These are phyloP conservation scores for Albula glossodonta DNA, from an alignment of 2,113 vertebrate species.

Conservation along the genomic window DNA sequence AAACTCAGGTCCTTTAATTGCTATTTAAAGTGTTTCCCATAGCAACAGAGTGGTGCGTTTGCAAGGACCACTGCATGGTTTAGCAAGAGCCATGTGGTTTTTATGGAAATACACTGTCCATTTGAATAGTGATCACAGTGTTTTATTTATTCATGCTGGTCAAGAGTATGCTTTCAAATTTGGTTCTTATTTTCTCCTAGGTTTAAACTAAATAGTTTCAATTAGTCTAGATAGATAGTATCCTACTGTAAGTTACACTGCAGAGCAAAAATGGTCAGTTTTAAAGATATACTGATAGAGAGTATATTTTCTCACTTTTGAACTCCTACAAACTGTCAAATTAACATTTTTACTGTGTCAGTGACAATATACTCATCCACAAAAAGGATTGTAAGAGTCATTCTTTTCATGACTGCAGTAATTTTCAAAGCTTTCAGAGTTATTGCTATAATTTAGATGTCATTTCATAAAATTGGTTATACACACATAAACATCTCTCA, in stretches of 20 bases:
- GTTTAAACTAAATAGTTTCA: not conserved
- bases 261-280: no score
- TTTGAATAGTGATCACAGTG: not conserved
- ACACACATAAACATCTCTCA: no score
- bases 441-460: not conserved
- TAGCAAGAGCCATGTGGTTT: no score
- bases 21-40: slow-evolving; percentile 6
- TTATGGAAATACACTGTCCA: not conserved
- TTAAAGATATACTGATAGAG: no score
- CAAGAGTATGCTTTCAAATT: not conserved
- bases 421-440: not conserved
- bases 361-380: not conserved
- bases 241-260: no score
- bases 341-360: no score
- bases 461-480: no score
- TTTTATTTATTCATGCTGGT: not conserved
- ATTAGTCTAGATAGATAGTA: no score
- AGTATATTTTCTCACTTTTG: no score
- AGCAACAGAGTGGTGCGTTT: not conserved
- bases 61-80: not conserved
- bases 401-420: no score
- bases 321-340: no score
- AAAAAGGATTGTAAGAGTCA: not conserved
- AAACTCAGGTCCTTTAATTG: not conserved
- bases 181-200: not conserved